These are phyloP conservation scores for Bombus soroeensis DNA, from an alignment of 1,140 invertebrate genomes.

Conservation along the genomic window DNA sequence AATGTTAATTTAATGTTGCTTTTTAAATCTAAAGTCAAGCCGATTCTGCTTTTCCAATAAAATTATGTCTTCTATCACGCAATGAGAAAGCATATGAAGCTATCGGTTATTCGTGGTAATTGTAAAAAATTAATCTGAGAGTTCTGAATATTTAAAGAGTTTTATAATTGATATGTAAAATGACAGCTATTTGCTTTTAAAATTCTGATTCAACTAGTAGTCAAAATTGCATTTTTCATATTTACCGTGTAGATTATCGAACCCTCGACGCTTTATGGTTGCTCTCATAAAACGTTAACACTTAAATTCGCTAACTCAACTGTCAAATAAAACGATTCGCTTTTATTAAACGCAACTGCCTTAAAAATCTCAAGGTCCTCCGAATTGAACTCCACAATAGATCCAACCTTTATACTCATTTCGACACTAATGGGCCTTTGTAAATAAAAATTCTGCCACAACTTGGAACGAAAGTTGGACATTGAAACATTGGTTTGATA, in stretches of 20 bases:
- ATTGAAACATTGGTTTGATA: neutral
- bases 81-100: no score
- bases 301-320: neutral
- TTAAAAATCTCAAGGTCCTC: neutral
- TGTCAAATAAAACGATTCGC: neutral
- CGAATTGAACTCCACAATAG: conserved; percentile 11
- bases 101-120: no score
- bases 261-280: no score
- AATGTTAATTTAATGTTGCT: neutral
- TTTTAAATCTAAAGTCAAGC: no score
- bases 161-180: no score
- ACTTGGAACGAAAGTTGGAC: neutral
- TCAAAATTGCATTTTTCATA: no score
- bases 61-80: no score
- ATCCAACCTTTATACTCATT: neutral
- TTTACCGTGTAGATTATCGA: neutral
- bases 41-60: no score
- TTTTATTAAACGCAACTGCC: neutral
- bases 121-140: no score
- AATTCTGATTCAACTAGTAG: no score
- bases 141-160: no score
- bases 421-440: neutral
- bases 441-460: neutral
- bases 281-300: neutral
- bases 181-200: no score